These are phyloP conservation scores for Escarpia spicata DNA, from an alignment of 2,888 invertebrate genomes.

Conservation along the genomic window DNA sequence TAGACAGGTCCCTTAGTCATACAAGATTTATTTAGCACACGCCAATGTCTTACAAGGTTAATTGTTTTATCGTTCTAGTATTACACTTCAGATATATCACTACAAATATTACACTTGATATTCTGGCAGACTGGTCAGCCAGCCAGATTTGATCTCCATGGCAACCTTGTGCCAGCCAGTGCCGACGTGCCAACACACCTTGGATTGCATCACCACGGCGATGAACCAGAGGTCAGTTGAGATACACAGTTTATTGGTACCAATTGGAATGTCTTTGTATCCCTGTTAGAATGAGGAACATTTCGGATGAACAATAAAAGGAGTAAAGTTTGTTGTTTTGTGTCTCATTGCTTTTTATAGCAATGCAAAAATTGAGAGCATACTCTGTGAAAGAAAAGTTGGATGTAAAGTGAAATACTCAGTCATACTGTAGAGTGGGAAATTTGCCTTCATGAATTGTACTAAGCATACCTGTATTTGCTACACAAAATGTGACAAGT, in stretches of 20 bases:
- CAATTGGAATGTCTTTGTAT: background rate
- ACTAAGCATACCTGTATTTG: too few relatives aligned
- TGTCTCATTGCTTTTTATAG: too few relatives aligned
- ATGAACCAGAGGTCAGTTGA: conserved; percentile 76
- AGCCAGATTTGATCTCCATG: conserved; percentile 66
- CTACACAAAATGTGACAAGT: too few relatives aligned
- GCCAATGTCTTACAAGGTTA: too few relatives aligned
- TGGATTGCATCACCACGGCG: conserved; percentile 90
- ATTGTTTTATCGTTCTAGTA: background rate
- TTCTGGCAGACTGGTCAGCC: conserved; percentile 56
- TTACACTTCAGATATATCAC: background rate
- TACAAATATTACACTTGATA: background rate
- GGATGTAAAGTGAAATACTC: too few relatives aligned
- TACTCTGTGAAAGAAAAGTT: too few relatives aligned
- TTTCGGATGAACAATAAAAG: background rate
- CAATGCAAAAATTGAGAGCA: too few relatives aligned
- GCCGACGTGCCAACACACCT: conserved; percentile 72
- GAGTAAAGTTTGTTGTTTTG: too few relatives aligned
- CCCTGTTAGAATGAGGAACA: background rate
- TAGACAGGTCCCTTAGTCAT: background rate
- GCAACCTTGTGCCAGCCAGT: conserved; percentile 66
- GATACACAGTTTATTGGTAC: background rate
- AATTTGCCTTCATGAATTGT: too few relatives aligned
- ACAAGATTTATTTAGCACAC: background rate
- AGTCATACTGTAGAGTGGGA: too few relatives aligned